Base-by-base conservation (phyloP, 2,113 vertebrate genomes). In the Ariopsis seemanni region DNA sequence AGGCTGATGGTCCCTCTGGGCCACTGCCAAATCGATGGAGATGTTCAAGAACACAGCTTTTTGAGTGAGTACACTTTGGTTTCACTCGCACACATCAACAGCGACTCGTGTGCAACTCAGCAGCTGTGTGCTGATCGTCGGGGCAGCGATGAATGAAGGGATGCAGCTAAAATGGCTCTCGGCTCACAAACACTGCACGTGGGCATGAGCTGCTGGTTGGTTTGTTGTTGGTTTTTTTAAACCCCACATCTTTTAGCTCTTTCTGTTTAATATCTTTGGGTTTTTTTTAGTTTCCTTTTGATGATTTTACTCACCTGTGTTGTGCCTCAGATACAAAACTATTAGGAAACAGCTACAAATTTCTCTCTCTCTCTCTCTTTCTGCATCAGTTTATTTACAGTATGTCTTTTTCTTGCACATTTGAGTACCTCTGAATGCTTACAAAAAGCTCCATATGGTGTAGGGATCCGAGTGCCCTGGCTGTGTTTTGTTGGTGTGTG, bases 271-370 rank as follows among this genome's bases (percentile, higher is more conserved):
- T 75, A 42, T 5, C 78, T 30, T 57, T 50, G 53, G 7, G 25
- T 74, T 88, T 86, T 90, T 90, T 86, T 58, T 17, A n/a, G 12
- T 63, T 83, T 63, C 83, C 6, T 86, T 85, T 11, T 25, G 90
- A 89, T 92, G 34, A 88, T 92, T 92, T 95, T 94, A 94, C 90
- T 91, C 60, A 58, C 85, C 42, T 88, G 92, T 87, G 1, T 85
- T 88, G 75, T 90, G 86, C 91, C 88, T 87, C 89, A 25, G 78
- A 89, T 83, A 83, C 74, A 60, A 2, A 91, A 78, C 90, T 92
- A 92, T 92, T 92, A 94, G 92, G 89, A 93, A 93, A 93, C 58
- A 20, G 18, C 17, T 60, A 5, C 58, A 20, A 63, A 7, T 25
- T 8, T 4, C 63, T 65, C 63, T 3, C 63, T n/a, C 8, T 77